Conservation (phyloP, 2,888 invertebrate genomes). For the Eumacrocentrus americanus region DNA sequence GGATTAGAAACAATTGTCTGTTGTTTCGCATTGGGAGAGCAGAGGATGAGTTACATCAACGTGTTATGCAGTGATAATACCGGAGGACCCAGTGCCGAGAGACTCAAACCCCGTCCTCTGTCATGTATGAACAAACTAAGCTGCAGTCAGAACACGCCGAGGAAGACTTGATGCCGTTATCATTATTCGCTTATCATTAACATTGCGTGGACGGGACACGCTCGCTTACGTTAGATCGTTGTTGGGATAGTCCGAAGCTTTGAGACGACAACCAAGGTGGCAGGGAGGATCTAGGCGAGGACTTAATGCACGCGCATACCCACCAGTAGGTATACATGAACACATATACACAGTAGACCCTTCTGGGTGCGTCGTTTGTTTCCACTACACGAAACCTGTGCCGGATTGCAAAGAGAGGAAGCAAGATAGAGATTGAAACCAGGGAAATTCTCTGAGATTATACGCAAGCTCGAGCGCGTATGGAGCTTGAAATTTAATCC, state of each 20-base stretch:
- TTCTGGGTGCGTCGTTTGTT: not conserved
- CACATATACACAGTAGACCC: too few species aligned
- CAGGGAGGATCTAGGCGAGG: conserved; percentile 13
- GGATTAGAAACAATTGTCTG: not conserved
- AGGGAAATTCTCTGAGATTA: conserved; percentile 12
- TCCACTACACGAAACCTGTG: not conserved
- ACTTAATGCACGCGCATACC: conserved; percentile 11
- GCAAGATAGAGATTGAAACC: conserved; percentile 19
- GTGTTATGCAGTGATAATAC: conserved; percentile 14
- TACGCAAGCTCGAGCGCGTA: conserved; percentile 8
- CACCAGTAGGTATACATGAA: not conserved
- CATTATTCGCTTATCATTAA: conserved; percentile 49
- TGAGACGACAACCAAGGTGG: conserved; percentile 4
- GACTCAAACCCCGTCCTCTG: conserved; percentile 12
- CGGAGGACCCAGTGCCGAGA: not conserved
- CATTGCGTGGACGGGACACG: conserved; percentile 16
- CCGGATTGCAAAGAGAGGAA: conserved; percentile 15
- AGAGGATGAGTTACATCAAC: not conserved
- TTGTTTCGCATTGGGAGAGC: not conserved
- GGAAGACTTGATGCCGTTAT: conserved; percentile 33
- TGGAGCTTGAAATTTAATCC: conserved; percentile 26
- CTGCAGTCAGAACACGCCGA: conserved; percentile 9
- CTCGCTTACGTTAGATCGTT: not conserved
- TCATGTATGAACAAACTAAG: conserved; percentile 21
- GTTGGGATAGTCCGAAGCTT: conserved; percentile 10